Base-by-base conservation (phyloP, 2,113 vertebrate genomes). In the Strigops habroptila region DNA sequence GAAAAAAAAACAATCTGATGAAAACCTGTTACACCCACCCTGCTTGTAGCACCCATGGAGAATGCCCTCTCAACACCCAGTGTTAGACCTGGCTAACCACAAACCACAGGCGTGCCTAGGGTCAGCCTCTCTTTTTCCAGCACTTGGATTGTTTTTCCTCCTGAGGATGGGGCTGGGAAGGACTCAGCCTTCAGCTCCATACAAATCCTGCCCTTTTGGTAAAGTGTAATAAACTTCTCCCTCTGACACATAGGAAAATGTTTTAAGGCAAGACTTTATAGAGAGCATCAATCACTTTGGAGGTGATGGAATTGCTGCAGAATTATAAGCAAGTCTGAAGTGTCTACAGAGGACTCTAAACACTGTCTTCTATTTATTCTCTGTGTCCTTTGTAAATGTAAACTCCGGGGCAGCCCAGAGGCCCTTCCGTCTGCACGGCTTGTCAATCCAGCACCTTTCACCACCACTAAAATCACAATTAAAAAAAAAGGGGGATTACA, bases 311-410 rank as follows among this genome's bases (percentile, higher is more conserved):
- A 93, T 87, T 95, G 90, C 95, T 91, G 90, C 94, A 96, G 96
- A 96, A 97, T 95, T 96, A 97, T 97, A 97, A 97, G 96, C 96
- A 97, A 97, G 95, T 92, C 93, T 96, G 94, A 97, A 97, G 96
- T 97, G 96, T 97, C 97, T 97, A 91, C 96, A 94, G 97, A 97
- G 95, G 96, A 96, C 96, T 97, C 95, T 96, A 97, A 97, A 97
- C 96, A 97, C 86, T 94, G 94, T 95, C 96, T 96, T 95, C 95
- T 96, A 95, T 97, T 97, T 97, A 97, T 97, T 96, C 95, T 88
- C 90, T 81, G 90, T 96, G 94, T 96, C 96, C 95, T 97, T 97
- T 90, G 89, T 96, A 94, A 97, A 97, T 97, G 95, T 97, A 97
- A 97, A 97, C 96, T 96, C 91, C 93, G 23, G 94, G 41, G 87